These are phyloP conservation scores for Hypsibius dujardini DNA, from an alignment of 1,140 invertebrate species.

Conservation along the genomic window DNA sequence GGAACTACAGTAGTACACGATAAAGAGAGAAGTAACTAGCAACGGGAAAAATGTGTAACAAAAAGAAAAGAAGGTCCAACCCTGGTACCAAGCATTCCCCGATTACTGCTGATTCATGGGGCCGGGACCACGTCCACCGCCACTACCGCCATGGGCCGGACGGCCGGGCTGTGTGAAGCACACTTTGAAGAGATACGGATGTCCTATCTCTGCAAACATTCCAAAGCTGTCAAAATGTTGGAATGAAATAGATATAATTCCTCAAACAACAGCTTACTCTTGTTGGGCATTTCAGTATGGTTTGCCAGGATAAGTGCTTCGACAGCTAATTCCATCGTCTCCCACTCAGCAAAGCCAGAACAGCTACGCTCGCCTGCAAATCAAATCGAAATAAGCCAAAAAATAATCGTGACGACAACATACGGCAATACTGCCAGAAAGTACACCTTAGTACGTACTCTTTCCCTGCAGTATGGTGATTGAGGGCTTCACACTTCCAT, in stretches of 20 bases:
- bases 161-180: conserved; percentile 51
- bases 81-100: too few relatives aligned
- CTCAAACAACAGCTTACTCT: conserved; percentile 37
- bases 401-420: not conserved
- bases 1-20: too few relatives aligned
- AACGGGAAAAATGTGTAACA: too few relatives aligned
- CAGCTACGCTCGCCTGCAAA: conserved; percentile 44
- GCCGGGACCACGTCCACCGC: not conserved
- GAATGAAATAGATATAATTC: conserved; percentile 8
- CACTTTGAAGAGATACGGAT: conserved; percentile 89
- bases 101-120: too few relatives aligned
- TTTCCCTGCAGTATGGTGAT: conserved; percentile 83
- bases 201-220: conserved; percentile 61
- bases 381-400: not conserved
- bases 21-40: too few relatives aligned
- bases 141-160: not conserved
- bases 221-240: conserved; percentile 22
- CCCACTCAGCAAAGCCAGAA: conserved; percentile 82
- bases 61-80: too few relatives aligned
- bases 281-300: conserved; percentile 74
- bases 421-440: conserved; percentile 2
- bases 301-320: conserved; percentile 86
- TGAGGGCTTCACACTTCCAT: conserved; percentile 58
- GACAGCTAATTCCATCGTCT: conserved; percentile 67
- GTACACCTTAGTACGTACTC: conserved; percentile 43